Evolutionary conservation across 37 sponge, comb jelly and placozoan species (phyloP).

Genomic region (Mnemiopsis leidyi): DNA sequence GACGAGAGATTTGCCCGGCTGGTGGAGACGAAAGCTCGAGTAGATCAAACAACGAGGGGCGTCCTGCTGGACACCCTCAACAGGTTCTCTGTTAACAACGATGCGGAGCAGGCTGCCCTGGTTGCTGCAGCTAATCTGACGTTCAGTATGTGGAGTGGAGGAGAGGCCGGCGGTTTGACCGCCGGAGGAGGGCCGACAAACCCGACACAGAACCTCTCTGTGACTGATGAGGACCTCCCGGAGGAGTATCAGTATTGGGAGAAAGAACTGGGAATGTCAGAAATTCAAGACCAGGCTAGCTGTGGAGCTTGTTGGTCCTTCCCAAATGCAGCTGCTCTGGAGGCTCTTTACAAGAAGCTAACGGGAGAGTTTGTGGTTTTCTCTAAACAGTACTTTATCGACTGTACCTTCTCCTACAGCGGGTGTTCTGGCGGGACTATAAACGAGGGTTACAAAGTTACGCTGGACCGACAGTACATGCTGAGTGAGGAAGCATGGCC

Average conservation of each 20-base stretch:
- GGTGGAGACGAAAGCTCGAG: background rate
- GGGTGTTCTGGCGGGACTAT: constrained; percentile 11
- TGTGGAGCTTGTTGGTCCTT: constrained; percentile 52
- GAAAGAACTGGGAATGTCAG: background rate
- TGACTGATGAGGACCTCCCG: background rate
- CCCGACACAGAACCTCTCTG: background rate
- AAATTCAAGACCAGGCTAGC: background rate
- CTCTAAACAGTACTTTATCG: constrained; percentile 20
- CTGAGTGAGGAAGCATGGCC: background rate
- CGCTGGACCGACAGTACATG: background rate
- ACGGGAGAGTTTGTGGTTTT: constrained; percentile 6
- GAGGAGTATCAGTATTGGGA: background rate
- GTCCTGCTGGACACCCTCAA: background rate
- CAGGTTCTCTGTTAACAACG: constrained; percentile 25
- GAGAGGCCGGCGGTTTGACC: background rate
- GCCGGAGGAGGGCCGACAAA: no score
- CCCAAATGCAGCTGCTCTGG: background rate
- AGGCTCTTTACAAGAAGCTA: background rate
- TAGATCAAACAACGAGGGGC: background rate
- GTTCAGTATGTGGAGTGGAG: background rate
- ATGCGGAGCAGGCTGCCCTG: background rate
- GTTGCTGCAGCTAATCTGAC: background rate
- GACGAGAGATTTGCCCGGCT: background rate
- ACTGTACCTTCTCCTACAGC: background rate
- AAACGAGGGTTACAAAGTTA: background rate